These are phyloP conservation scores for Erpobdella octoculata DNA, from an alignment of 2,888 invertebrate genomes.

Conservation along the genomic window DNA sequence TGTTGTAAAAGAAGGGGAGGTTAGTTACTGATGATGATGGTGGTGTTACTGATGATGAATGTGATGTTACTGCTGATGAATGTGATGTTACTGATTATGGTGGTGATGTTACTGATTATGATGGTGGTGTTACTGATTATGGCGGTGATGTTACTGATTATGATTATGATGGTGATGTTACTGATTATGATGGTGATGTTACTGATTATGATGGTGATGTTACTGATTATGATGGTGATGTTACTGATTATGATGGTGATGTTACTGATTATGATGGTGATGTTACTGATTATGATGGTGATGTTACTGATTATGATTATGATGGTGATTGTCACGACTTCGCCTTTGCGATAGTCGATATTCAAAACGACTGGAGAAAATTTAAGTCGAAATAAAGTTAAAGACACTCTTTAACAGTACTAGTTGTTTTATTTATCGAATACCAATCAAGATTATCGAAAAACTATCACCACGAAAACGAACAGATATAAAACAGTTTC, in stretches of 20 bases:
- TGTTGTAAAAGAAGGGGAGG: constrained; percentile 38
- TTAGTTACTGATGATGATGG: constrained; percentile 15
- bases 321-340: neutral
- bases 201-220: neutral
- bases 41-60: constrained; percentile 3
- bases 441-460: no score
- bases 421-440: no score
- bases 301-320: neutral
- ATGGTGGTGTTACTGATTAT: neutral
- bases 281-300: neutral
- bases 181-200: neutral
- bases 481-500: no score
- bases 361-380: no score
- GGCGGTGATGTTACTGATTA: neutral
- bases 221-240: neutral
- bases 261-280: neutral
- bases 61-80: neutral
- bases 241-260: neutral
- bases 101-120: neutral
- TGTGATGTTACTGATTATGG: neutral
- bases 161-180: neutral
- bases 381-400: no score
- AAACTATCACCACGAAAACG: no score
- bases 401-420: no score
- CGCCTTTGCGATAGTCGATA: no score